Evolutionary conservation across 2,113 vertebrate species (phyloP).

Genomic region (Mohoua ochrocephala): DNA sequence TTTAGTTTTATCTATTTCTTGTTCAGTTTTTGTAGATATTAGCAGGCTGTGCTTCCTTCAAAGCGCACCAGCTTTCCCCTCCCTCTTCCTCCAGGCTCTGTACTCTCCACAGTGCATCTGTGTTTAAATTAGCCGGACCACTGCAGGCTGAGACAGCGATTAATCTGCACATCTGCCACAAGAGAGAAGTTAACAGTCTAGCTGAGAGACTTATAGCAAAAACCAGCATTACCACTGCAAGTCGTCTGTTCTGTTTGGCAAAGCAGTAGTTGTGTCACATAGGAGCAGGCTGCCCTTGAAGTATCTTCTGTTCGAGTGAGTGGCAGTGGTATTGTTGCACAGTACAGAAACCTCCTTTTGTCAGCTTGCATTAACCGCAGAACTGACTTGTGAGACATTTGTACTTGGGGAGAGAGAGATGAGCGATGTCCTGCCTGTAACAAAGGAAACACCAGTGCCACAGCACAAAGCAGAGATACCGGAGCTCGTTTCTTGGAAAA

Average conservation of each 20-base stretch:
- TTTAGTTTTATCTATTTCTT: slow-evolving; percentile 59
- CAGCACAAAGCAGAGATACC: neutral
- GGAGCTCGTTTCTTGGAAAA: neutral
- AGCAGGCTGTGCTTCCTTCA: slow-evolving; percentile 5
- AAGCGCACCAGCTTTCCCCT: neutral
- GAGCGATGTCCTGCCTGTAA: neutral
- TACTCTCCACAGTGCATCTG: slow-evolving; percentile 28
- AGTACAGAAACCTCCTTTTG: slow-evolving; percentile 3
- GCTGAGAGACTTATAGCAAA: neutral
- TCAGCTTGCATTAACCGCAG: neutral
- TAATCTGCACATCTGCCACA: slow-evolving; percentile 36
- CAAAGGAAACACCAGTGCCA: neutral
- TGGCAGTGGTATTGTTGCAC: neutral
- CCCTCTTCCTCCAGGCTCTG: slow-evolving; percentile 52
- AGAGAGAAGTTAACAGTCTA: neutral
- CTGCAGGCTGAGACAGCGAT: slow-evolving; percentile 22
- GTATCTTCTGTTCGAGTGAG: neutral
- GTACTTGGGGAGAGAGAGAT: neutral
- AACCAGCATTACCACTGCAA: neutral
- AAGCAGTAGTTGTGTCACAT: neutral
- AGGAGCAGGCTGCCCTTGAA: slow-evolving; percentile 20
- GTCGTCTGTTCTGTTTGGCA: neutral
- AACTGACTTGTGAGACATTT: neutral
- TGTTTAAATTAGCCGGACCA: slow-evolving; percentile 59
- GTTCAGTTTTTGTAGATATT: neutral